Evolutionary conservation across 2,888 invertebrate genomes (phyloP).

Genomic region (Congeria kusceri): DNA sequence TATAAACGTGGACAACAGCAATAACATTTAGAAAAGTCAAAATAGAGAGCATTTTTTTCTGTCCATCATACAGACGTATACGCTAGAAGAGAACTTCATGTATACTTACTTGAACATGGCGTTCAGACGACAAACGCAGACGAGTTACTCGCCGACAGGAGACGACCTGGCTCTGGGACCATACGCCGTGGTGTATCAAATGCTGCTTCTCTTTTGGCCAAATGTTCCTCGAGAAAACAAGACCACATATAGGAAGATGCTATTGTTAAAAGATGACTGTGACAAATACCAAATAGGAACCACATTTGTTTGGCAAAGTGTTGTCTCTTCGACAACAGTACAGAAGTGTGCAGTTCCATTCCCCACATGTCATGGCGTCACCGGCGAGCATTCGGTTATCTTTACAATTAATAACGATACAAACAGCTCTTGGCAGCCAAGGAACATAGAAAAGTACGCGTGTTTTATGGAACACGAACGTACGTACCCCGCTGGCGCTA

Average conservation of each 20-base stretch:
- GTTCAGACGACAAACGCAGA: constrained; percentile 47
- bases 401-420: constrained; percentile 55
- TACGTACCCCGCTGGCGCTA: constrained; percentile 61
- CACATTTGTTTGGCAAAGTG: constrained; percentile 58
- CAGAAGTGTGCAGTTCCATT: constrained; percentile 47
- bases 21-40: constrained; percentile 23
- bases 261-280: constrained; percentile 32
- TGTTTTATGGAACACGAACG: constrained; percentile 56
- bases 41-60: constrained; percentile 46
- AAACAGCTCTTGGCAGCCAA: constrained; percentile 45
- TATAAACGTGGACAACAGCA: constrained; percentile 27
- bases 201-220: constrained; percentile 56
- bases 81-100: constrained; percentile 51
- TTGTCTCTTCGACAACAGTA: constrained; percentile 56
- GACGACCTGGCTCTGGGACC: constrained; percentile 63
- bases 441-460: constrained; percentile 58
- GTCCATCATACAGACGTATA: constrained; percentile 54
- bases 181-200: constrained; percentile 59
- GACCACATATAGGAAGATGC: constrained; percentile 57
- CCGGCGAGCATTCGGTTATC: constrained; percentile 28
- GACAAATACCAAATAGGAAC: constrained; percentile 48
- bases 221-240: constrained; percentile 34
- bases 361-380: constrained; percentile 50
- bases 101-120: constrained; percentile 62
- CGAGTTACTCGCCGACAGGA: constrained; percentile 54